These are phyloP conservation scores for Podarcis cretensis DNA, from an alignment of 2,113 vertebrate genomes.

Conservation along the genomic window DNA sequence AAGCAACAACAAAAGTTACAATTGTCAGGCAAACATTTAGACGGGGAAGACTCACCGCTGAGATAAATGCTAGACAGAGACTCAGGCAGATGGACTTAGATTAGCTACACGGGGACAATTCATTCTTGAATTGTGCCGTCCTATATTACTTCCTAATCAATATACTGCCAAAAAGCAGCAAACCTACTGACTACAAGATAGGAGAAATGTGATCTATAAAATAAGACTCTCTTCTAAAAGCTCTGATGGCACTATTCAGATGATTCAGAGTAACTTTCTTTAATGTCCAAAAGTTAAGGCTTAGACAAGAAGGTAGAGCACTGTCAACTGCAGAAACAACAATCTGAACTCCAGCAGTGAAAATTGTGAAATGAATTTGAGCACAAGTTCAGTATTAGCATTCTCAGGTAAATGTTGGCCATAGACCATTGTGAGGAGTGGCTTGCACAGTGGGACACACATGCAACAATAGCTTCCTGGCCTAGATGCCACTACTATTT, in stretches of 20 bases:
- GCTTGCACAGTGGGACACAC: too few species aligned
- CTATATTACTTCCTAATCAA: slow-evolving; percentile 23
- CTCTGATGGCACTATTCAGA: slow-evolving; percentile 16
- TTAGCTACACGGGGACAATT: background rate
- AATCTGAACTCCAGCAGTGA: background rate
- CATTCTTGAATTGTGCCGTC: background rate
- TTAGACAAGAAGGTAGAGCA: background rate
- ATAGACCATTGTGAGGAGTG: too few species aligned
- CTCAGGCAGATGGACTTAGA: background rate
- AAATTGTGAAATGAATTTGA: background rate
- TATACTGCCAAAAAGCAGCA: slow-evolving; percentile 6
- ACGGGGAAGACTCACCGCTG: background rate
- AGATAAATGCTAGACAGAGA: background rate
- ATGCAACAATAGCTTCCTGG: too few species aligned
- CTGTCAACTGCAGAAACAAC: slow-evolving; percentile 1
- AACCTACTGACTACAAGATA: background rate
- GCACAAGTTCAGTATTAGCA: background rate
- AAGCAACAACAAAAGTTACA: background rate
- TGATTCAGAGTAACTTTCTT: slow-evolving; percentile 16
- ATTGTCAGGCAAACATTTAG: background rate
- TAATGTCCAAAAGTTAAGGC: slow-evolving; percentile 8
- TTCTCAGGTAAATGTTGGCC: background rate
- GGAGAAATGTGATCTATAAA: slow-evolving; percentile 34
- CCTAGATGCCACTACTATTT: background rate
- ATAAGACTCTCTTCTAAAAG: slow-evolving; percentile 12